These are phyloP conservation scores for Oreochromis spilurus DNA, from an alignment of 2,113 vertebrate genomes.

Conservation along the genomic window DNA sequence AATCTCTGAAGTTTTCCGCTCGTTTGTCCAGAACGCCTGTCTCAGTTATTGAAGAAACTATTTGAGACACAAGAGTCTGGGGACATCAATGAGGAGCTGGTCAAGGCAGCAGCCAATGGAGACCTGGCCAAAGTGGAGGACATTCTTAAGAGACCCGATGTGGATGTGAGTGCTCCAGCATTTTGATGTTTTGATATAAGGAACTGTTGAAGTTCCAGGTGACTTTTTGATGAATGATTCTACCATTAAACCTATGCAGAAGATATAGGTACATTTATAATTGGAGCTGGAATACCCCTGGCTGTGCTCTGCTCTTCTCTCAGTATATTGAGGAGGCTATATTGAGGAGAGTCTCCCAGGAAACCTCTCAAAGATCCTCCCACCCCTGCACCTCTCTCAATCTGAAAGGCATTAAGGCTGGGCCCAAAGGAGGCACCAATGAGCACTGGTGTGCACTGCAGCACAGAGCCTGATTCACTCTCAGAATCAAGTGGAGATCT, in stretches of 20 bases:
- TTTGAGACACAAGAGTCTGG: slow-evolving; percentile 99
- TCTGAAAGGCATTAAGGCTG: slow-evolving; percentile 54
- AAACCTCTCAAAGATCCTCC: slow-evolving; percentile 33
- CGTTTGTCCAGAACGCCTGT: slow-evolving; percentile 83
- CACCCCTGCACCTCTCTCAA: slow-evolving; percentile 32
- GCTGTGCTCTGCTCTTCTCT: not conserved
- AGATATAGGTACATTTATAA: not conserved
- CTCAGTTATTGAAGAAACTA: slow-evolving; percentile 95
- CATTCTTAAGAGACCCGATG: slow-evolving; percentile 93
- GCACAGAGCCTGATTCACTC: slow-evolving; percentile 36
- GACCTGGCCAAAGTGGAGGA: slow-evolving; percentile 98
- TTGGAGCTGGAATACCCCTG: not conserved
- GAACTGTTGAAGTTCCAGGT: not conserved
- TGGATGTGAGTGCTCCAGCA: slow-evolving; percentile 81
- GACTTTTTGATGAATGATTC: not conserved
- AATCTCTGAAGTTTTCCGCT: not conserved
- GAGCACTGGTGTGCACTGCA: slow-evolving; percentile 55
- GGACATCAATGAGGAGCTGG: slow-evolving; percentile 97
- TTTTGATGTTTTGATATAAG: not conserved
- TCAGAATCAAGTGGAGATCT: slow-evolving; percentile 14
- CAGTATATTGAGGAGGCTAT: slow-evolving; percentile 16
- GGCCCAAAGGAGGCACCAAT: slow-evolving; percentile 42
- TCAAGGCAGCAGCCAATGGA: slow-evolving; percentile 97
- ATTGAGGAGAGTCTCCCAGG: slow-evolving; percentile 11
- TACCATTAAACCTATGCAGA: not conserved